phyloP scores from a whole-genome alignment of 2,797 vertebrate genomes.

The Rhynchonycteris naso region DNA sequence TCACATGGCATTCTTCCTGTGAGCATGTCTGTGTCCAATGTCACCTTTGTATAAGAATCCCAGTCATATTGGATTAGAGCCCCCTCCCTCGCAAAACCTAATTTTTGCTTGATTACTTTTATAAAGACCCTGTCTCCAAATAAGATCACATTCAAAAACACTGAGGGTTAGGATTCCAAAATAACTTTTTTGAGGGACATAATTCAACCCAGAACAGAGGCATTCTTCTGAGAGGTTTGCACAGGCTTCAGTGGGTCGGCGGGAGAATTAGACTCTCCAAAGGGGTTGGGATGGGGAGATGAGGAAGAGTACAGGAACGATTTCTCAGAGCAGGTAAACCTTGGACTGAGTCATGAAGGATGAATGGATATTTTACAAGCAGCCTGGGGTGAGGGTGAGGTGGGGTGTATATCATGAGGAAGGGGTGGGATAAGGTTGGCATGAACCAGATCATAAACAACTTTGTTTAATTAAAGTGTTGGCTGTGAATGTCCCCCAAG shows the following conservation, averaged over 20 bases:
- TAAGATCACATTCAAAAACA: not conserved
- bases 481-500: not conserved
- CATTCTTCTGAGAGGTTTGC: not conserved
- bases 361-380: not conserved
- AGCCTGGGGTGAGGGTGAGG: not conserved
- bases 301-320: not conserved
- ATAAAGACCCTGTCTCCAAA: not conserved
- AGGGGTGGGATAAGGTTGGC: not conserved
- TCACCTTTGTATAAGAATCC: not conserved
- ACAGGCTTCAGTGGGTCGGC: not conserved
- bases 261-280: not conserved
- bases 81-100: not conserved
- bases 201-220: not conserved
- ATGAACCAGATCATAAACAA: not conserved
- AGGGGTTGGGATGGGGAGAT: rapidly evolving
- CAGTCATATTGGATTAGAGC: not conserved
- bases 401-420: not conserved
- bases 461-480: not conserved
- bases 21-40: not conserved
- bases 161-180: not conserved
- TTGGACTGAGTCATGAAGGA: not conserved
- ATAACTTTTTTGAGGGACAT: not conserved
- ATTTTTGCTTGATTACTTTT: not conserved
- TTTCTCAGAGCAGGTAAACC: not conserved
- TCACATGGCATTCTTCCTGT: not conserved